Evolutionary conservation across 2,888 invertebrate species (phyloP), one percentile per base, ranked within the genome.

Genomic region (Stenichneumon culpator): DNA sequence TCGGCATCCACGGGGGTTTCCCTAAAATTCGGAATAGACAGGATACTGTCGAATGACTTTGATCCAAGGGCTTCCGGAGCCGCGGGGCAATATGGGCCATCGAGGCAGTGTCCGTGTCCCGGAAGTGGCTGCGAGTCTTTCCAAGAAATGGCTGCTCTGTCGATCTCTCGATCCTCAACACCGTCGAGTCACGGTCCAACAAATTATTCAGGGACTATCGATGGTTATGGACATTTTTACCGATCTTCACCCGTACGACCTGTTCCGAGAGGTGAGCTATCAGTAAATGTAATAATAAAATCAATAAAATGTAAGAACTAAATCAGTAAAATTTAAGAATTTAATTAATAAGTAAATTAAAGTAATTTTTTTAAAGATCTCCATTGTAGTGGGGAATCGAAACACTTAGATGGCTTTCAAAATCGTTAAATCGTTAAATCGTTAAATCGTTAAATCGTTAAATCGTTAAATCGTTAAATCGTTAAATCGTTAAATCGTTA

Each of bases 21-120:
- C 2, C 86, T 93, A 3, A 97, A 96, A 94, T 97, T 97, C 91
- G 96, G 97, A 90, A 96, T 97, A 86, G 97, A 97, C 90, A 95
- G 96, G 90, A 96, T 97, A 88, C 92, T 97, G 79, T 95, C 96
- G 16, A 95, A 94, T 80, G 95, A 95, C 36, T 90, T 90, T 52
- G 88, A 84, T 6, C 75, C 92, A 14, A 89, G 79, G 65, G 90
- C 89, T 79, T 68, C 44, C 86, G 75, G 88, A 91, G 44, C 7
- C 47, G 9, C 52, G 63, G 25, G 60, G 3, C 75, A 80, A 54
- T 79, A 57, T 39, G 69, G 52, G n/a, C 19, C 70, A 16, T 72
- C 82, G 28, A 52, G 14, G 14, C 65, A 65, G 22, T 91, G 90
- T 70, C 87, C 89, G 22, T 92, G 89, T 73, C 81, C 90, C 16